phyloP scores from a whole-genome alignment of 2,888 invertebrate species.

The Dexiosoma caninum region DNA sequence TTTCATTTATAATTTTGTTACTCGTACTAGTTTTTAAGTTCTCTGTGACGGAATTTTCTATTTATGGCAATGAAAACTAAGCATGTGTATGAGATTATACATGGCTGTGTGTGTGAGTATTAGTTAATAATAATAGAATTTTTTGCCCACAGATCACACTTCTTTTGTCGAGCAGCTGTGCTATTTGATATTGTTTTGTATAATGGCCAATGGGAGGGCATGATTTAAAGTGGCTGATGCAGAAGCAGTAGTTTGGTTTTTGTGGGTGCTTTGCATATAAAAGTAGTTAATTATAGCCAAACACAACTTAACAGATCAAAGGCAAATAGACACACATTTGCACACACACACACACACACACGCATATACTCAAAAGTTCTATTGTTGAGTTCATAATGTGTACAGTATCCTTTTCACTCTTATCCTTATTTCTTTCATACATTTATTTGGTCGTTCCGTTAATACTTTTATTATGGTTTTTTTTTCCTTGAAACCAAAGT shows the following conservation, averaged over 20 bases:
- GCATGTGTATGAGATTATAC: too few relatives aligned
- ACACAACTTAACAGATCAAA: constrained; percentile 34
- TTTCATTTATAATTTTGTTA: constrained; percentile 4
- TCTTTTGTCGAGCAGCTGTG: constrained; percentile 50
- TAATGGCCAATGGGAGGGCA: background rate
- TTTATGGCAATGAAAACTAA: background rate
- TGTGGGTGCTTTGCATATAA: constrained; percentile 70
- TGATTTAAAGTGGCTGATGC: constrained; percentile 19
- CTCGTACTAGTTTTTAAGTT: background rate
- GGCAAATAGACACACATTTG: constrained; percentile 7
- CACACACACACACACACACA: background rate
- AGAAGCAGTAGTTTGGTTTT: constrained; percentile 65
- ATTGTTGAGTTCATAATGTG: constrained; percentile 54
- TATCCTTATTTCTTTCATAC: constrained; percentile 10
- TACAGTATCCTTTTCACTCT: constrained; percentile 22
- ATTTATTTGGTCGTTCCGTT: constrained; percentile 15
- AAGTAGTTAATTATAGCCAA: constrained; percentile 72
- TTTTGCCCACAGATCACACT: constrained; percentile 45
- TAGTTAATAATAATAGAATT: constrained; percentile 41
- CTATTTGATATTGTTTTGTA: background rate
- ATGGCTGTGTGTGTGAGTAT: background rate
- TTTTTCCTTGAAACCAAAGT: constrained; percentile 41
- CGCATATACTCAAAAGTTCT: constrained; percentile 39
- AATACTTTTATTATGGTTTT: constrained; percentile 43
- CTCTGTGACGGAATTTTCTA: background rate